These are phyloP conservation scores for Amblyornis subalaris DNA, from an alignment of 2,113 vertebrate species.

Conservation along the genomic window DNA sequence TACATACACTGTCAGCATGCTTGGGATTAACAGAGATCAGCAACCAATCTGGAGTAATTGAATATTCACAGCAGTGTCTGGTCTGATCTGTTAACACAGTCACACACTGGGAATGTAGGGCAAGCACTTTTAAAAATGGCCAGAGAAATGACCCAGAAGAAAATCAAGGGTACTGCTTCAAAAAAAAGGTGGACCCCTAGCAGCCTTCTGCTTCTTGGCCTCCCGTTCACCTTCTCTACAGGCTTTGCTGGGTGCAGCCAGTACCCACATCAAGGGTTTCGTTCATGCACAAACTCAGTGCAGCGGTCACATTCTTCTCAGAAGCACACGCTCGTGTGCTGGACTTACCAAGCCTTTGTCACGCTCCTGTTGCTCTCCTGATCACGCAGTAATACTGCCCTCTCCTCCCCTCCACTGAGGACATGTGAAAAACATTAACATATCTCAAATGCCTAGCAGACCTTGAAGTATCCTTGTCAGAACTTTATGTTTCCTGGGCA, in stretches of 20 bases:
- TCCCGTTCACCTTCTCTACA: background rate
- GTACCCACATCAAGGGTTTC: background rate
- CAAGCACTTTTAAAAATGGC: background rate
- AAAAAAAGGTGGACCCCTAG: background rate
- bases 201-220: background rate
- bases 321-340: rapidly evolving
- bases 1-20: rapidly evolving
- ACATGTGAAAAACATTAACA: constrained; percentile 48
- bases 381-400: background rate
- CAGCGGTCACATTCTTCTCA: background rate
- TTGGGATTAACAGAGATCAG: background rate
- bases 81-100: background rate
- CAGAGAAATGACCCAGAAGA: background rate
- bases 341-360: background rate
- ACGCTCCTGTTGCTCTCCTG: background rate
- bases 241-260: background rate
- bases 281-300: background rate
- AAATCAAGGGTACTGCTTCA: background rate
- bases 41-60: background rate
- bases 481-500: background rate
- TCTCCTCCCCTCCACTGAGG: background rate
- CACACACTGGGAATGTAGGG: background rate
- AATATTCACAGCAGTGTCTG: background rate
- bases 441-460: constrained; percentile 8
- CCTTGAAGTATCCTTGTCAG: constrained; percentile 36